These are phyloP conservation scores for Caenorhabditis remanei DNA, from an alignment of 1,140 invertebrate genomes.

Conservation along the genomic window DNA sequence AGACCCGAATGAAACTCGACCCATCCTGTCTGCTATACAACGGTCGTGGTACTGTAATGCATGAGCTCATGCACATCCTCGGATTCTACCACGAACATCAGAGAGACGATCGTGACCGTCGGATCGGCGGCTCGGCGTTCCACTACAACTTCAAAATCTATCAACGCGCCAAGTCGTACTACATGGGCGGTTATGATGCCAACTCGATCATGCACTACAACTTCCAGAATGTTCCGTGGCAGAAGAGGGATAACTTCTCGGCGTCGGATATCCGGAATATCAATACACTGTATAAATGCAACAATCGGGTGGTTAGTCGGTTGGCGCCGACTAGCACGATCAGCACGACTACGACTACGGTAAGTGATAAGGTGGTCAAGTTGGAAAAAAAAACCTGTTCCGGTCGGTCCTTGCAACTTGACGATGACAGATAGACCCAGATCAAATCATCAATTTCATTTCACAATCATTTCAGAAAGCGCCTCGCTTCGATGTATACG, in stretches of 20 bases:
- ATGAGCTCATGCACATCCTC: conserved; percentile 63
- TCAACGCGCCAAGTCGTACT: conserved; percentile 46
- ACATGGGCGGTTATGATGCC: conserved; percentile 60
- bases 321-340: not conserved
- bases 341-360: conserved; percentile 16
- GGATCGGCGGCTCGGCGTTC: conserved; percentile 29
- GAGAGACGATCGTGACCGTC: conserved; percentile 59
- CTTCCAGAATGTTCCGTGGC: conserved; percentile 44
- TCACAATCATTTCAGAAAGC: conserved; percentile 36
- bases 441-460: conserved; percentile 38
- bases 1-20: conserved; percentile 60
- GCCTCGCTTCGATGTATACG: conserved; percentile 13
- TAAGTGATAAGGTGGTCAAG: conserved; percentile 47
- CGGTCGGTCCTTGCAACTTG: conserved; percentile 23
- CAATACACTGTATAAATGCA: conserved; percentile 57
- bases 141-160: conserved; percentile 62
- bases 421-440: not conserved
- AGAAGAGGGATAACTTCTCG: conserved; percentile 48
- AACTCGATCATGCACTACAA: conserved; percentile 64
- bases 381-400: conserved; percentile 18
- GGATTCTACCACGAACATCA: conserved; percentile 65
- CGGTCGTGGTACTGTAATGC: conserved; percentile 59
- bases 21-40: conserved; percentile 57
- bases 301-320: conserved; percentile 17
- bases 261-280: conserved; percentile 48